Evolutionary conservation across 1,140 invertebrate species (phyloP), one percentile per base, ranked within the genome.

Genomic region (Papilio polyxenes): DNA sequence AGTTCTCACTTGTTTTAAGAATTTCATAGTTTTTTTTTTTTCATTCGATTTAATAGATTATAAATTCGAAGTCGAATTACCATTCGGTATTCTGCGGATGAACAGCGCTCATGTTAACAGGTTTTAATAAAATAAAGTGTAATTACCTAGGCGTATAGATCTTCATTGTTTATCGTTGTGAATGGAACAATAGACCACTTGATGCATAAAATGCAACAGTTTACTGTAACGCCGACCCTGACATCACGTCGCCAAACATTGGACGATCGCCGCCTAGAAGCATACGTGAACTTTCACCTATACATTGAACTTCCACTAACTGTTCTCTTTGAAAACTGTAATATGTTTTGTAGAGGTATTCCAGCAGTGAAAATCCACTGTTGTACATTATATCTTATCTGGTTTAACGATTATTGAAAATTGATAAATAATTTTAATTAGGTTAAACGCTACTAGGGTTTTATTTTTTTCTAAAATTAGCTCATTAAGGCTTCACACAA

Each of bases 181-280:
- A 75, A 75, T 75, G 74, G 74, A 75, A 75, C 74, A 75, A 75
- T 75, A 75, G 74, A 75, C 17, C 40, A 75, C 74, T 75, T 75
- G 74, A 9, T 17, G 74, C 74, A 75, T 75, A 75, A 75, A 75
- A 49, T 49, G 44, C 44, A 49, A n/a, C 40, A 75, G 48, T 75
- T 75, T 75, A 75, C 74, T 75, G 8, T 17, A 9, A 13, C 74
- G 17, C 8, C 17, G 74, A 40, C 74, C 40, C 40, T 75, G 74
- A 49, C 74, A 75, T 49, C 31, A 13, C 17, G 74, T 48, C 74
- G 13, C n/a, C 17, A 75, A 75, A 75, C 74, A 48, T 44, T 72
- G 13, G 65, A 9, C 59, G n/a, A 15, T 40, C 31, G 31, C 53
- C 53, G 53, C 31, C 2, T 31, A 65, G 23, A 65, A 20, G 23